phyloP scores from a whole-genome alignment of 2,888 invertebrate genomes.

The Rotaria sp. region DNA sequence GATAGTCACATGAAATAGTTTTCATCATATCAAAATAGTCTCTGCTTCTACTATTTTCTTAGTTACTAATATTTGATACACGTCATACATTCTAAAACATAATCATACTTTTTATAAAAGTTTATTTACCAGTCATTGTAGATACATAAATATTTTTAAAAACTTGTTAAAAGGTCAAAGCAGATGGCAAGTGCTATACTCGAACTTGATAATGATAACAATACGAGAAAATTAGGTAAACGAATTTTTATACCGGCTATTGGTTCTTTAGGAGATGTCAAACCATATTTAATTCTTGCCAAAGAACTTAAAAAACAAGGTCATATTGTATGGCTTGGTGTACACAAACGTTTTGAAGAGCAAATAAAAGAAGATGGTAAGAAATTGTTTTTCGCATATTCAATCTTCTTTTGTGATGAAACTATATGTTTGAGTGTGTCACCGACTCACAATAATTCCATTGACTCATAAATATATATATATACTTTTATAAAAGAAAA shows the following conservation, averaged over 20 bases:
- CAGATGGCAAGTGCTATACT: too few relatives aligned
- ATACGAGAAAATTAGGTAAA: background rate
- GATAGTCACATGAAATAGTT: too few relatives aligned
- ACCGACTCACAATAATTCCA: too few relatives aligned
- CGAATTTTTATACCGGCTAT: background rate
- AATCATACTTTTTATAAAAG: too few relatives aligned
- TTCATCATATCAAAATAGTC: too few relatives aligned
- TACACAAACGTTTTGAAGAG: background rate
- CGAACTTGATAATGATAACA: background rate
- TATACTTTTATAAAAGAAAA: too few relatives aligned
- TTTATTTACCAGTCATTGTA: too few relatives aligned
- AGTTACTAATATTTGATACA: too few relatives aligned
- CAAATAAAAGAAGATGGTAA: background rate
- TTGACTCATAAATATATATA: background rate
- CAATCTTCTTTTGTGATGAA: background rate
- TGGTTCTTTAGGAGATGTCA: background rate
- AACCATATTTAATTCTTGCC: background rate
- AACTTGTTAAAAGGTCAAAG: too few relatives aligned
- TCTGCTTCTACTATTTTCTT: too few relatives aligned
- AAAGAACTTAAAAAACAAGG: background rate
- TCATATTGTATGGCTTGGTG: background rate
- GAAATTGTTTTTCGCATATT: background rate
- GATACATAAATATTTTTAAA: background rate
- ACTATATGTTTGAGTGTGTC: too few relatives aligned
- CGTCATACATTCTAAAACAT: too few relatives aligned